phyloP scores from a whole-genome alignment of 2,888 invertebrate species.

The Rhamphomyia laevipes region DNA sequence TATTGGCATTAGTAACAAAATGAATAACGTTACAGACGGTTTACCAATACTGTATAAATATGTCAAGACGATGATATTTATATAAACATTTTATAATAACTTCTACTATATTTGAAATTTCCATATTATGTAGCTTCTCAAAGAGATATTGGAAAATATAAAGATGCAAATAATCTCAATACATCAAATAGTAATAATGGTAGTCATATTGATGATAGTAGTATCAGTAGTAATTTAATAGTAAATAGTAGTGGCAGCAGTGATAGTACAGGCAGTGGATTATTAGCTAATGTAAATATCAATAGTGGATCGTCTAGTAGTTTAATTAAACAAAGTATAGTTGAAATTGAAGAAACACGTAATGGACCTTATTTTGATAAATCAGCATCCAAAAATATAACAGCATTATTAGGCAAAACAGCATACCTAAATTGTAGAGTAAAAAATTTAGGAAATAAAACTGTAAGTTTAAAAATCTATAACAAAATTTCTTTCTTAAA shows the following conservation, averaged over 20 bases:
- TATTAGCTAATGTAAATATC: not conserved
- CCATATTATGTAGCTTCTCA: not conserved
- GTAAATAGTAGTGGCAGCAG: not conserved
- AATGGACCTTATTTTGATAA: slow-evolving; percentile 68
- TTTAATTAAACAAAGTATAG: slow-evolving; percentile 22
- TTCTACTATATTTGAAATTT: too few species aligned
- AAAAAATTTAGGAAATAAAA: slow-evolving; percentile 82
- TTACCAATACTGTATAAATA: too few species aligned
- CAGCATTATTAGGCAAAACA: slow-evolving; percentile 77
- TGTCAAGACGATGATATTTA: too few species aligned
- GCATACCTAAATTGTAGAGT: slow-evolving; percentile 83
- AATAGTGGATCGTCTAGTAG: slow-evolving; percentile 11
- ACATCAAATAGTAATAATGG: not conserved
- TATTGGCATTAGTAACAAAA: too few species aligned
- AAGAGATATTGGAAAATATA: not conserved
- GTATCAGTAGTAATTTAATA: not conserved
- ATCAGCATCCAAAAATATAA: slow-evolving; percentile 59
- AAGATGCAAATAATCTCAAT: not conserved
- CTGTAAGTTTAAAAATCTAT: slow-evolving; percentile 48
- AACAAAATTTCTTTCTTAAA: not conserved
- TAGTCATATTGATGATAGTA: not conserved
- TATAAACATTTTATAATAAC: too few species aligned
- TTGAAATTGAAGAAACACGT: slow-evolving; percentile 39
- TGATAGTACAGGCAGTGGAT: not conserved
- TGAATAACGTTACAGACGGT: too few species aligned